Percentiles rank a stretch among this genome's conserved stretches.
Evolutionary conservation across 2,797 vertebrate species (phyloP).

Genomic region (Ptychobarbus kaznakovi): DNA sequence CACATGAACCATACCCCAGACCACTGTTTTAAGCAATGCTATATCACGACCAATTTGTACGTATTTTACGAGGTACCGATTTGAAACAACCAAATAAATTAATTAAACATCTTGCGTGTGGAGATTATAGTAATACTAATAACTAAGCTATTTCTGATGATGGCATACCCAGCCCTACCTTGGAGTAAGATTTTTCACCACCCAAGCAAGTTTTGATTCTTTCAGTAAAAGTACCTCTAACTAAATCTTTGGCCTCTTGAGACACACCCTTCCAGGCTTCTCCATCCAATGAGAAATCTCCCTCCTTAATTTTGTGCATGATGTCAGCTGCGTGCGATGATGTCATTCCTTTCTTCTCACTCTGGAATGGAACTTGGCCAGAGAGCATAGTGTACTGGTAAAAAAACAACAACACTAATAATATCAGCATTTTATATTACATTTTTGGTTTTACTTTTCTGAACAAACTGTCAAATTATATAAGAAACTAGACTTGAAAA

Average conservation of each 20-base stretch:
- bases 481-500: background rate
- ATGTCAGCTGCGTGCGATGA: conserved; percentile 88
- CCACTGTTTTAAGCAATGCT: too few species aligned
- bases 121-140: background rate
- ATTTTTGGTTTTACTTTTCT: background rate
- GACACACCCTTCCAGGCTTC: conserved; percentile 92
- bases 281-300: conserved; percentile 89
- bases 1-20: too few species aligned
- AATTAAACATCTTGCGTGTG: background rate
- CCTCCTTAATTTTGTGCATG: conserved; percentile 93
- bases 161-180: background rate
- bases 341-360: conserved; percentile 82
- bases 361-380: conserved; percentile 92
- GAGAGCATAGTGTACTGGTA: conserved; percentile 97
- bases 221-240: conserved; percentile 80
- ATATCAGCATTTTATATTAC: background rate
- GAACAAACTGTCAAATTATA: background rate
- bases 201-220: background rate
- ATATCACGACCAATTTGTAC: too few species aligned
- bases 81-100: background rate
- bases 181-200: background rate
- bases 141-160: background rate
- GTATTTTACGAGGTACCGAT: background rate
- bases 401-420: conserved; percentile 24
- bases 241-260: conserved; percentile 90